These are phyloP conservation scores for Sitophilus oryzae DNA, from an alignment of 1,140 invertebrate genomes.

Conservation along the genomic window DNA sequence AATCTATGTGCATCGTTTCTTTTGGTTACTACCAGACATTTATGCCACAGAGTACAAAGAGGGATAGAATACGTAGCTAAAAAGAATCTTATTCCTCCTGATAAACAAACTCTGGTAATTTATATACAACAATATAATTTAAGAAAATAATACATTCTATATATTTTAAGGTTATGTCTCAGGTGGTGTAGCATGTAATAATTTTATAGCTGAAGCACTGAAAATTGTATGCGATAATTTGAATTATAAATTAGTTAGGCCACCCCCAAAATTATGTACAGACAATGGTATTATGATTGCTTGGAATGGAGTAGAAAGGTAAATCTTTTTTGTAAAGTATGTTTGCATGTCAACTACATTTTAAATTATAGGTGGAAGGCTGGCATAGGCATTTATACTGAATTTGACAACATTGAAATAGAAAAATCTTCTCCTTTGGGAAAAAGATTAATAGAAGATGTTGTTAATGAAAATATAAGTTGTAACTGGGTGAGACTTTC, in stretches of 20 bases:
- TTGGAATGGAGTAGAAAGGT: slow-evolving; percentile 91
- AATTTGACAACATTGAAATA: slow-evolving; percentile 49
- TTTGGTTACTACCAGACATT: slow-evolving; percentile 65
- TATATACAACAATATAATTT: not conserved
- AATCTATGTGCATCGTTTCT: slow-evolving; percentile 87
- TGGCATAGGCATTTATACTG: slow-evolving; percentile 45
- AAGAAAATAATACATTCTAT: not conserved
- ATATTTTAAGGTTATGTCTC: slow-evolving; percentile 74
- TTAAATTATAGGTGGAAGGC: slow-evolving; percentile 41
- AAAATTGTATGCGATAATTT: slow-evolving; percentile 59
- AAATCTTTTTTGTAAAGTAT: too few relatives aligned
- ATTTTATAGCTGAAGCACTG: slow-evolving; percentile 69
- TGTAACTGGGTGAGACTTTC: slow-evolving; percentile 54
- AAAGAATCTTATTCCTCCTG: slow-evolving; percentile 53
- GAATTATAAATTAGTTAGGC: slow-evolving; percentile 62
- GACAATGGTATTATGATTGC: slow-evolving; percentile 99
- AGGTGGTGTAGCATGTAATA: slow-evolving; percentile 93
- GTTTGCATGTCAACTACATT: too few relatives aligned
- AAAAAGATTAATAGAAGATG: slow-evolving; percentile 49
- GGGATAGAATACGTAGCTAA: slow-evolving; percentile 70
- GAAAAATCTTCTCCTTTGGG: slow-evolving; percentile 49
- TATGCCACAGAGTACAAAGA: slow-evolving; percentile 74
- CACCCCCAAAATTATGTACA: slow-evolving; percentile 83
- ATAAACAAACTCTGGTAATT: slow-evolving; percentile 54
- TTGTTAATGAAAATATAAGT: slow-evolving; percentile 51